These are phyloP conservation scores for Drosophila kanekoi DNA, from an alignment of 2,888 invertebrate genomes.

Conservation along the genomic window DNA sequence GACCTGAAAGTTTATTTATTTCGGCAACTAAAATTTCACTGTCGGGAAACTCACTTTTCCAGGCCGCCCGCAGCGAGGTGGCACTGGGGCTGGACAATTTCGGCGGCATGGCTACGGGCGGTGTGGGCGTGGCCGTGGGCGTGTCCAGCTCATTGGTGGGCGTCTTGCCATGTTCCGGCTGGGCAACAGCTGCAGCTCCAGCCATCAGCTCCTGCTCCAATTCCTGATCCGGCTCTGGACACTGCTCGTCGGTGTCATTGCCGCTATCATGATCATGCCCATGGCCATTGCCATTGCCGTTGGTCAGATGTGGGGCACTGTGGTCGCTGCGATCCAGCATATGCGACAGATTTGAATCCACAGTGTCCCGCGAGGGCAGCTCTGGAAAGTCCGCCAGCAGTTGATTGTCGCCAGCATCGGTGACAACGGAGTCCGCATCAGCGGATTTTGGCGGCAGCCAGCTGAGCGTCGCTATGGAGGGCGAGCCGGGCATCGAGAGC, in stretches of 20 bases:
- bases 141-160: conserved; percentile 55
- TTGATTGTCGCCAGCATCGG: conserved; percentile 87
- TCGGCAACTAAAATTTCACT: conserved; percentile 96
- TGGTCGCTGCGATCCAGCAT: conserved; percentile 83
- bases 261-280: conserved; percentile 72
- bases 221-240: conserved; percentile 54
- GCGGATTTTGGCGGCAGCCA: conserved; percentile 87
- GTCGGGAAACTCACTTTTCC: conserved; percentile 92
- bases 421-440: conserved; percentile 85
- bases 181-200: conserved; percentile 13
- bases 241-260: conserved; percentile 74
- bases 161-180: conserved; percentile 55
- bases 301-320: conserved; percentile 62
- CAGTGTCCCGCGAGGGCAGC: conserved; percentile 92
- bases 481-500: conserved; percentile 87
- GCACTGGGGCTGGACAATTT: conserved; percentile 87
- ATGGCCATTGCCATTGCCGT: conserved; percentile 54
- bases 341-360: conserved; percentile 89
- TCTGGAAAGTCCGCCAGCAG: conserved; percentile 91
- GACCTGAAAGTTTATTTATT: conserved; percentile 95
- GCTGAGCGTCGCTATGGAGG: conserved; percentile 92
- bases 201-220: conserved; percentile 28
- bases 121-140: conserved; percentile 36
- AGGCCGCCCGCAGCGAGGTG: conserved; percentile 91
- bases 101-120: conserved; percentile 12